Percentiles rank a stretch among this genome's conserved stretches.
Conservation (phyloP, 2,113 vertebrate genomes). For the Sitta europaea region DNA sequence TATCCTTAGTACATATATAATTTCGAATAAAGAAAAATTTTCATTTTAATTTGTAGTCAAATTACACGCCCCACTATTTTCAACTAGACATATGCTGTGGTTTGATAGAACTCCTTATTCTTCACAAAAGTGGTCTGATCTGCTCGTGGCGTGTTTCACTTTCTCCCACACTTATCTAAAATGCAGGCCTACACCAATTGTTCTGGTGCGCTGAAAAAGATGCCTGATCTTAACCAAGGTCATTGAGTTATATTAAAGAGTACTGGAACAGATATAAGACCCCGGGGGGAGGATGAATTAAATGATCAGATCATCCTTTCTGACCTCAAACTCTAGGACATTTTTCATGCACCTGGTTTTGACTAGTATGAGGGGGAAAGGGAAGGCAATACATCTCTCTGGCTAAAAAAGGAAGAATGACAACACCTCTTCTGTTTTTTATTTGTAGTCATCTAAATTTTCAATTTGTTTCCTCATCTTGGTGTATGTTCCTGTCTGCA, state of each 20-base stretch:
- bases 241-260: background rate
- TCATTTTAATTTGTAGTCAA: too few relatives aligned
- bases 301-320: background rate
- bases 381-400: background rate
- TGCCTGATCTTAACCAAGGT: background rate
- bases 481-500: slow-evolving; percentile 27
- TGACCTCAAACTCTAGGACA: background rate
- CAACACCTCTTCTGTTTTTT: background rate
- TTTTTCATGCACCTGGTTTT: background rate
- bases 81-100: background rate
- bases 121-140: background rate
- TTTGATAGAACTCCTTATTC: background rate
- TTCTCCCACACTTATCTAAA: background rate
- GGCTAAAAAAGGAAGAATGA: background rate
- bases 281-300: background rate
- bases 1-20: accelerated
- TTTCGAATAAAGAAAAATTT: background rate
- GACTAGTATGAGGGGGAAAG: background rate
- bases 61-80: background rate
- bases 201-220: background rate
- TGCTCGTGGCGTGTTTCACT: background rate
- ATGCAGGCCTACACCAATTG: background rate
- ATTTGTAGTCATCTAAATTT: slow-evolving; percentile 15
- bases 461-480: slow-evolving; percentile 24
- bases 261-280: background rate